A percentile compares a stretch with the other conserved stretches of the same genome.
Evolutionary conservation across 1,140 invertebrate species (phyloP).

Genomic region (Lutraria rhynchaena): DNA sequence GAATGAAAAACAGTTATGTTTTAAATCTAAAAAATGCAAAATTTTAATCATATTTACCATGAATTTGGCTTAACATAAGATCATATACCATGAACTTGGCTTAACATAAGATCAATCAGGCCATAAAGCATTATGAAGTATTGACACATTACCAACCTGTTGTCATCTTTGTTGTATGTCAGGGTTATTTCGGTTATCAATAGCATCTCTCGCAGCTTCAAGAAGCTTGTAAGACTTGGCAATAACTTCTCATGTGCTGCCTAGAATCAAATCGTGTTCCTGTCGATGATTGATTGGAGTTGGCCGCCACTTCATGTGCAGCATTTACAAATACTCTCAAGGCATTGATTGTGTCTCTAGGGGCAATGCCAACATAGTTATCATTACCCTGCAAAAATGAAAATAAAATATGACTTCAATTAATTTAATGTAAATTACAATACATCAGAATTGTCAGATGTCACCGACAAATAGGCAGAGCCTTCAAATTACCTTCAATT

Average conservation of each 20-base stretch:
- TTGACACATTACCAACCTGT: conserved; percentile 80
- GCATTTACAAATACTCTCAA: conserved; percentile 87
- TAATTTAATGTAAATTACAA: neutral
- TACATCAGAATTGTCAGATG: neutral
- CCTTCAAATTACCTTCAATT: no score
- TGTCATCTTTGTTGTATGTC: conserved; percentile 86
- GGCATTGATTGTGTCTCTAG: conserved; percentile 90
- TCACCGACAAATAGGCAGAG: no score
- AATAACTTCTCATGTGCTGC: conserved; percentile 89
- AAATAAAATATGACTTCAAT: no score
- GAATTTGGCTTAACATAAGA: no score
- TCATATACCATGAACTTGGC: no score
- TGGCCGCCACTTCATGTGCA: conserved; percentile 88
- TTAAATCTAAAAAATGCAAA: no score
- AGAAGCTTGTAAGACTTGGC: conserved; percentile 89
- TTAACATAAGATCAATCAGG: no score
- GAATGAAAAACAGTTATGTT: no score
- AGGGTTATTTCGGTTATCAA: conserved; percentile 86
- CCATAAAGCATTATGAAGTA: no score
- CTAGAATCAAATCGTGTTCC: conserved; percentile 83
- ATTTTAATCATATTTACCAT: no score
- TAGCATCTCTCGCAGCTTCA: conserved; percentile 88
- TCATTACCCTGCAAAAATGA: conserved; percentile 86
- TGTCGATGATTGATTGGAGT: conserved; percentile 85
- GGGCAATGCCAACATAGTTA: conserved; percentile 91